Evolutionary conservation across 2,113 vertebrate genomes (phyloP), one percentile per base, ranked within the genome.

Genomic region (Poicephalus gulielmi): DNA sequence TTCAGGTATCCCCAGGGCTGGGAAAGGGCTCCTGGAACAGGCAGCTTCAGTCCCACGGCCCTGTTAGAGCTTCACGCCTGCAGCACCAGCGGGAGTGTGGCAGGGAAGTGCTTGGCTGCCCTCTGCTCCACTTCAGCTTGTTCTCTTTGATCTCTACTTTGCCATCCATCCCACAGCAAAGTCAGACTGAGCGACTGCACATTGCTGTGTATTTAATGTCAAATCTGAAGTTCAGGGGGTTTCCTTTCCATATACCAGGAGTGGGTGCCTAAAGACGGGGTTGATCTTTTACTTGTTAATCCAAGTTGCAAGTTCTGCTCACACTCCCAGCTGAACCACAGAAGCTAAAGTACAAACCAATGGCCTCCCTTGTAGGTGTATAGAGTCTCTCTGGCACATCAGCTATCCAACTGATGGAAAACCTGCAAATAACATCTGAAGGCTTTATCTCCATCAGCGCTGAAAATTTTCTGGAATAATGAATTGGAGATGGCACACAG

Each of bases 11-110:
- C 78, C 83, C 33, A 57, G 71, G 53, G 49, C 59, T 92, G 63
- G 57, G 52, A 93, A 93, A 79, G 60, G 46, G 70, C 62, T 83
- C n/a, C 75, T 70, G 79, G 64, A 83, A 74, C 28, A 83, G 84
- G 68, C 68, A 33, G 47, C 57, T 71, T 46, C 69, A 17, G 30
- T 46, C 52, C 55, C 33, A 1, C 1, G 18, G 70, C 24, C 35
- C 47, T 35, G 17, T 3, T 64, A 35, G 30, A 24, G 44, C 44
- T 52, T 33, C 47, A 8, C 1, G 18, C 86, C 79, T 28, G 55
- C 3, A 2, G 94, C 66, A 37, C 12, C 9, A 18, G 59, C 0
- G 24, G 69, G 50, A 91, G 9, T 2, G 0, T 1, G 39, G 67
- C 70, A 79, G 59, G 46, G 68, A 80, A 83, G 76, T 1, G 3